Evolutionary conservation across 2,888 invertebrate species (phyloP), one percentile per base, ranked within the genome.

Genomic region (Flexamia atlantica): DNA sequence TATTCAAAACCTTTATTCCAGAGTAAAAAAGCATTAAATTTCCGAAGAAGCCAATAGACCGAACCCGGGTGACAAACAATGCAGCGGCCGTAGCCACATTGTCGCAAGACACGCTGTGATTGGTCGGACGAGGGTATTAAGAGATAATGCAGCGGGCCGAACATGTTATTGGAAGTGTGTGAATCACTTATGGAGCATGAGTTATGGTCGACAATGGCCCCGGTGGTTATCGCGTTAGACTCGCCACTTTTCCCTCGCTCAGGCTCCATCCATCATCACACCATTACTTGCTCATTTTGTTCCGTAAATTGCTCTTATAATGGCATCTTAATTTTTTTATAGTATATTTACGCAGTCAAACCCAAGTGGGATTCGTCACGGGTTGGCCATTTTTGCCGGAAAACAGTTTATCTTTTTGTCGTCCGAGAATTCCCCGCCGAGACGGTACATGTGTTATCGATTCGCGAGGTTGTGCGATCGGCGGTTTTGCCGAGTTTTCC

Each of bases 131-230:
- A 42, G 42, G 72, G 72, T 72, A 72, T 72, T 72, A 72, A 72
- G 72, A 72, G 72, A 72, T 72, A 72, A 72, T 72, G 72, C 40
- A 40, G 72, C 72, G 72, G 72, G 64, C 76, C 76, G 76, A 76
- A 76, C 76, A 76, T 76, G 76, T 76, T 76, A 76, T 76, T 76
- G 76, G 76, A 76, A 76, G 76, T 76, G 76, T 76, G 76, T 76
- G 76, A 76, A 76, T 76, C 76, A 76, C 76, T 76, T 76, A 76
- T 50, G 36, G 76, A 76, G 72, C 72, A 72, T 72, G 72, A 72
- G 76, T 76, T 50, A 72, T 42, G 76, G 1, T 20, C 25, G 50
- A 76, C 76, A 76, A 76, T 76, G 76, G 76, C 42, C 46, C 50
- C 10, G 25, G 76, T 50, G 50, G 46, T 76, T 76, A 76, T 50